Conservation (phyloP, 2,113 vertebrate genomes). For the Trogon surrucura region DNA sequence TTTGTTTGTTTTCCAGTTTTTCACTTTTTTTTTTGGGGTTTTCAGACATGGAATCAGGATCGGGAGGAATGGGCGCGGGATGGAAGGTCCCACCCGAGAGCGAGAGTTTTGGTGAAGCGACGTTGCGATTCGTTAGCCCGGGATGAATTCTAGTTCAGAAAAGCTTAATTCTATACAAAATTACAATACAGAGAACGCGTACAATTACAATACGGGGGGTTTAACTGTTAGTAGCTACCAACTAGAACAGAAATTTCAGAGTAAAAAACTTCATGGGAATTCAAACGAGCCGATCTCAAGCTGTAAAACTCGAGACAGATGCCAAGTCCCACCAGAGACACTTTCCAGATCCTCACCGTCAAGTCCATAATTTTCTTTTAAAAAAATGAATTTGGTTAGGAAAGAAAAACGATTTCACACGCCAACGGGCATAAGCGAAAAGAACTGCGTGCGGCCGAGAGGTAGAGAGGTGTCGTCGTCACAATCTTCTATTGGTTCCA, state of each 20-base stretch:
- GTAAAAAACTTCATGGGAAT: conserved; percentile 25
- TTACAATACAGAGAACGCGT: background rate
- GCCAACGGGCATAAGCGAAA: conserved; percentile 13
- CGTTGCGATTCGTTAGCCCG: background rate
- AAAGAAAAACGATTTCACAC: background rate
- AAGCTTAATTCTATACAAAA: conserved; percentile 59
- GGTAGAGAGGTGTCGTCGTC: conserved; percentile 71
- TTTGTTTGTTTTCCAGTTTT: background rate
- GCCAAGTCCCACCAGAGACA: conserved; percentile 22
- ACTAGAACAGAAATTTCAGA: conserved; percentile 35
- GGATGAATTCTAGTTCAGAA: background rate
- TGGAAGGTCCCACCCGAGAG: conserved; percentile 19
- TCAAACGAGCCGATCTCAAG: conserved; percentile 32
- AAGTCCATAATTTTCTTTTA: background rate
- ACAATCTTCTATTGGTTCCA: conserved; percentile 70
- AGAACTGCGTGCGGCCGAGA: conserved; percentile 67
- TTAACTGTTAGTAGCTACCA: conserved; percentile 42
- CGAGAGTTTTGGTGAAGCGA: conserved; percentile 56
- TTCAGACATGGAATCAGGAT: conserved; percentile 29
- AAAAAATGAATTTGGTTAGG: conserved; percentile 20
- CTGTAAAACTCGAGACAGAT: conserved; percentile 32
- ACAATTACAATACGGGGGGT: background rate
- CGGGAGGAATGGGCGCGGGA: background rate
- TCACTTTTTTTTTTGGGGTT: too few relatives aligned
- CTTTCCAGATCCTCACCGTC: background rate